Percentiles rank a stretch among this genome's conserved stretches.
Evolutionary conservation across 2,113 vertebrate genomes (phyloP).

Genomic region (Prunella himalayana): DNA sequence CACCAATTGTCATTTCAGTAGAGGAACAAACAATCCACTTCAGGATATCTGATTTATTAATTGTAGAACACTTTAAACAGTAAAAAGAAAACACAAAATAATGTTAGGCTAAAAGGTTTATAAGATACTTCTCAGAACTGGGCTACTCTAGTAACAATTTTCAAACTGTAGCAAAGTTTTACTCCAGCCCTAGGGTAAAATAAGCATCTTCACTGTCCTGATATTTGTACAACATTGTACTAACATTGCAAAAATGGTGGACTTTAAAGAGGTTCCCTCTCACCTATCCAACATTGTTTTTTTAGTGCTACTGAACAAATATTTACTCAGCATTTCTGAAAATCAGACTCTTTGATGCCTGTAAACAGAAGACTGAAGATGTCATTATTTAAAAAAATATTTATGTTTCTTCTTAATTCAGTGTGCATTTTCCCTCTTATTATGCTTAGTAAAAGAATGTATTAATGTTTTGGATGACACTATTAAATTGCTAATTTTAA

Average conservation of each 20-base stretch:
- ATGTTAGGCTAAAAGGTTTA: not conserved
- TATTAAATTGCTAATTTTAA: not conserved
- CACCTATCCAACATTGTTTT: not conserved
- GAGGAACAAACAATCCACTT: constrained; percentile 22
- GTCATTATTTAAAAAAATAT: not conserved
- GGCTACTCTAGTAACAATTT: not conserved
- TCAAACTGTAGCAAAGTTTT: not conserved
- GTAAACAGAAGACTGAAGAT: not conserved
- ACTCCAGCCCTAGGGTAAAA: not conserved
- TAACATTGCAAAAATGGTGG: not conserved
- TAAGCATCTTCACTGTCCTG: not conserved
- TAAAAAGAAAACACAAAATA: not conserved
- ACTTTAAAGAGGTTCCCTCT: not conserved
- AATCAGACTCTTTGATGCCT: not conserved
- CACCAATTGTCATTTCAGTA: constrained; percentile 1
- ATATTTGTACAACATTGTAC: not conserved
- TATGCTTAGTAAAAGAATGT: not conserved
- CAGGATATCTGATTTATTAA: not conserved
- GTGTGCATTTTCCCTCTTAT: not conserved
- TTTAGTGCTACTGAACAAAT: not conserved
- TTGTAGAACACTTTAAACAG: not conserved
- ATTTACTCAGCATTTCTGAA: not conserved
- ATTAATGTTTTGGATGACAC: not conserved
- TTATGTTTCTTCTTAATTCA: not conserved
- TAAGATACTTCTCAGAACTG: not conserved